Conservation (phyloP, 1,140 invertebrate genomes). For the Scaptomyza montana region DNA sequence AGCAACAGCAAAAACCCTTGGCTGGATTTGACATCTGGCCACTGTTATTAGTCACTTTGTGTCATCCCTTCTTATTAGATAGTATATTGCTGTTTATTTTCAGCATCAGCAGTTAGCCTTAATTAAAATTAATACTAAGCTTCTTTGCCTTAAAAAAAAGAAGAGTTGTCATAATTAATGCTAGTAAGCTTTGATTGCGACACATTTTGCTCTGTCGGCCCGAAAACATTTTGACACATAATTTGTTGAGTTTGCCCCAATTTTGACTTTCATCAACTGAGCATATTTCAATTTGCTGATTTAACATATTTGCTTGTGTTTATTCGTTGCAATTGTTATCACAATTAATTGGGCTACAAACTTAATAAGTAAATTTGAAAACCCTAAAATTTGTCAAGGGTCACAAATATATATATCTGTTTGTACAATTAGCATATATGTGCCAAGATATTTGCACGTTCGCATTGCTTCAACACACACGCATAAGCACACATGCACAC, state of each 20-base stretch:
- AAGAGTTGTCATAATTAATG: background rate
- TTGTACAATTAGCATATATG: constrained; percentile 32
- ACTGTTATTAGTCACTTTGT: background rate
- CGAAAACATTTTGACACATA: background rate
- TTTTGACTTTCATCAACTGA: background rate
- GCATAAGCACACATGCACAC: background rate
- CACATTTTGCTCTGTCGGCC: too few relatives aligned
- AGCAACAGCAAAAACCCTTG: too few relatives aligned
- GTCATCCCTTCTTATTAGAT: constrained; percentile 1
- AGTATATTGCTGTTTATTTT: background rate
- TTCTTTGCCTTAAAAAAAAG: background rate
- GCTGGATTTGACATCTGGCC: background rate
- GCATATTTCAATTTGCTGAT: background rate
- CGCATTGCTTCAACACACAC: constrained; percentile 4
- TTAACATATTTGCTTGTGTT: background rate
- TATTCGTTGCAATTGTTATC: background rate
- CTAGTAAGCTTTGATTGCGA: background rate
- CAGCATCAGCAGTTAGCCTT: background rate
- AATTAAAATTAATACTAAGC: background rate
- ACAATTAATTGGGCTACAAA: constrained; percentile 3
- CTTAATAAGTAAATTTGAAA: constrained; percentile 15
- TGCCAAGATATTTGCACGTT: background rate
- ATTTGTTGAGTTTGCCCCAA: background rate
- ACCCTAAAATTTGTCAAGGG: background rate
- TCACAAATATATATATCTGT: constrained; percentile 46